phyloP scores from a whole-genome alignment of 2,888 invertebrate genomes.

The Suillia variegata region DNA sequence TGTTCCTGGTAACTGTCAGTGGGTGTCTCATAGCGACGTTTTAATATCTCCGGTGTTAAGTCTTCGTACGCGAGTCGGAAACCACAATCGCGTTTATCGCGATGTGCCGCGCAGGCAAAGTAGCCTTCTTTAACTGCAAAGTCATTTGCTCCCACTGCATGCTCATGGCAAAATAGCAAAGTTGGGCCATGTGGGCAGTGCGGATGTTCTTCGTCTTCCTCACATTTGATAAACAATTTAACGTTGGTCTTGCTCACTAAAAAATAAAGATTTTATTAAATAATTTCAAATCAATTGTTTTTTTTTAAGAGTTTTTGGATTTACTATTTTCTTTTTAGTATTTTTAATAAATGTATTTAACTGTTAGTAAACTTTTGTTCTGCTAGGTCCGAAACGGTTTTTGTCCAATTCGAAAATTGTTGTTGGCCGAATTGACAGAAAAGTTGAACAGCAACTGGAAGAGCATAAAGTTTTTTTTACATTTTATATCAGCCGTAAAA shows the following conservation, averaged over 20 bases:
- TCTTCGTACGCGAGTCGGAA: constrained; percentile 65
- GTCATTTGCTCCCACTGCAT: constrained; percentile 24
- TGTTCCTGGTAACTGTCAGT: constrained; percentile 27
- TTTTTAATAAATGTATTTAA: too few species aligned
- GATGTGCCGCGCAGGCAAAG: constrained; percentile 83
- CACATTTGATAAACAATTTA: constrained; percentile 28
- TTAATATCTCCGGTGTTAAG: constrained; percentile 29
- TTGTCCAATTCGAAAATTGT: too few species aligned
- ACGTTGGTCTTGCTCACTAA: background rate
- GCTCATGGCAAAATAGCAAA: constrained; percentile 68
- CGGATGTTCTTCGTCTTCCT: constrained; percentile 64
- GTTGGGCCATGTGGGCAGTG: constrained; percentile 79
- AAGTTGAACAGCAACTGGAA: too few species aligned
- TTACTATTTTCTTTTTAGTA: too few species aligned
- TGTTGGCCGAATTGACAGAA: too few species aligned
- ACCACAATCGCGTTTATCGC: constrained; percentile 77
- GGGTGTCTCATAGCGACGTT: constrained; percentile 27
- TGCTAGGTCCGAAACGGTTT: too few species aligned
- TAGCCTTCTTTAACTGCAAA: too few species aligned
- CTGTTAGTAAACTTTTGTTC: too few species aligned
- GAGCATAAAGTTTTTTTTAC: too few species aligned
- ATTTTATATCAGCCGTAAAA: too few species aligned
- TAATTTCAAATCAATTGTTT: too few species aligned
- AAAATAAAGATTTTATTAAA: background rate
- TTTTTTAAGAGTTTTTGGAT: too few species aligned